A percentile compares a stretch with the other conserved stretches of the same genome.
Evolutionary conservation across 37 sponge, comb jelly and placozoan genomes (phyloP).

Genomic region (Diacarnus erythraeanus): DNA sequence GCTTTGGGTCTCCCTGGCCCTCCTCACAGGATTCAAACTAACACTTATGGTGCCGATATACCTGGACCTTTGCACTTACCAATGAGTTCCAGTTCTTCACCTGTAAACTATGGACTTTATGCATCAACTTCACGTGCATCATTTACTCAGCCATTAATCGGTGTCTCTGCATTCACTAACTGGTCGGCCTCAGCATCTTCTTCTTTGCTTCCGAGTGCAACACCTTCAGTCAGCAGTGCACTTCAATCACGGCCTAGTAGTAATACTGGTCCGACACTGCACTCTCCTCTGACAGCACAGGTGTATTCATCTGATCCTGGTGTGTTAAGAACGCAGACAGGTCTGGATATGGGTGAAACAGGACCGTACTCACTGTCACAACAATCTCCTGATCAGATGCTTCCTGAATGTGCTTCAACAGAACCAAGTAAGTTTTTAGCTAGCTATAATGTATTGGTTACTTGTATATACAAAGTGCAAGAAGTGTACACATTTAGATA

Average conservation of each 20-base stretch:
- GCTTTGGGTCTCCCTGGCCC: too few relatives aligned
- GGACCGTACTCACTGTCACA: conserved; percentile 41
- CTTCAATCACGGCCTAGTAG: conserved; percentile 28
- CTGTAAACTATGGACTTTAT: conserved; percentile 3
- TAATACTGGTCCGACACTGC: conserved; percentile 46
- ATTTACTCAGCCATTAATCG: conserved; percentile 24
- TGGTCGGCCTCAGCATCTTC: conserved; percentile 46
- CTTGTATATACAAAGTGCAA: too few relatives aligned
- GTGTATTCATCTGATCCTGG: conserved; percentile 49
- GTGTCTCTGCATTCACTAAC: conserved; percentile 41
- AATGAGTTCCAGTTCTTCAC: background rate
- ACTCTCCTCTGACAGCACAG: conserved; percentile 68
- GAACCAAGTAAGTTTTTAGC: conserved; percentile 56
- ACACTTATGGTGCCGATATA: too few relatives aligned
- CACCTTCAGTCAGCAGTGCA: background rate
- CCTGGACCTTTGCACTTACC: too few relatives aligned
- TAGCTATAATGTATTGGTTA: background rate
- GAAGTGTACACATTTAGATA: too few relatives aligned
- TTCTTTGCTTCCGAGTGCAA: conserved; percentile 9
- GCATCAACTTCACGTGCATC: conserved; percentile 1
- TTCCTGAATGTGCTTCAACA: conserved; percentile 68
- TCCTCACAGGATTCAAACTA: too few relatives aligned
- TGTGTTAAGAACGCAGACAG: conserved; percentile 29
- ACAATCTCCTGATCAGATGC: conserved; percentile 60
- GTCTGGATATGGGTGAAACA: conserved; percentile 41